Conservation (phyloP, 2,797 vertebrate genomes). For the Scleropages formosus region DNA sequence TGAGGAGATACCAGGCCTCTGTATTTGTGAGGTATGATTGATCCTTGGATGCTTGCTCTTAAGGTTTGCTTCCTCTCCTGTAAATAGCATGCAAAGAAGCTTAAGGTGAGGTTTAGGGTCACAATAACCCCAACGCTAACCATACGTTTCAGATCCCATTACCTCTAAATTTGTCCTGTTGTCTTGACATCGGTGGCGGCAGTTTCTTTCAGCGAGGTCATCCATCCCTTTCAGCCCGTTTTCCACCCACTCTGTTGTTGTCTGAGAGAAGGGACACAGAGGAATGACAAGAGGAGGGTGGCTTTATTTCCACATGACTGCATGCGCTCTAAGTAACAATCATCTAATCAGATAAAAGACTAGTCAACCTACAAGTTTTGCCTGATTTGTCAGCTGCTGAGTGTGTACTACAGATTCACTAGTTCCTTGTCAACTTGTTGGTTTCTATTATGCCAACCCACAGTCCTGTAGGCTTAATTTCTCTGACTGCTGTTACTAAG, state of each 20-base stretch:
- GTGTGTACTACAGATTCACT: constrained; percentile 48
- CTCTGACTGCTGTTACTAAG: constrained; percentile 51
- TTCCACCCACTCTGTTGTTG: constrained; percentile 20
- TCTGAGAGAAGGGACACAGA: neutral
- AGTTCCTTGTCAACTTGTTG: constrained; percentile 54
- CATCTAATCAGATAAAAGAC: constrained; percentile 62
- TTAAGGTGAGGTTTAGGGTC: no score
- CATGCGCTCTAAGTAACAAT: constrained; percentile 52
- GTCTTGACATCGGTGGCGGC: constrained; percentile 35
- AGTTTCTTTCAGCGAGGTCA: constrained; percentile 51
- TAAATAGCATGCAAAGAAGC: no score
- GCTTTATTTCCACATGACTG: constrained; percentile 52
- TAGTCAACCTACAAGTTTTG: constrained; percentile 54
- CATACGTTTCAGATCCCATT: neutral
- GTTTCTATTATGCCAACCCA: constrained; percentile 41
- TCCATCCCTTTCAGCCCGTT: neutral
- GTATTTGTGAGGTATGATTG: no score
- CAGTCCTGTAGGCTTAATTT: constrained; percentile 48
- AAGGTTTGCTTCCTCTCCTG: no score
- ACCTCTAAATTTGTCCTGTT: neutral
- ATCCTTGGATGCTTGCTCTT: no score
- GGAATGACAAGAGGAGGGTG: constrained; percentile 47
- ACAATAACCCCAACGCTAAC: no score
- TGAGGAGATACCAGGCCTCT: neutral
- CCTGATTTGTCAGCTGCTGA: constrained; percentile 49